A percentile compares a stretch with the other conserved stretches of the same genome.
Conservation (phyloP, 1,140 invertebrate species). For the Drosophila pachea region DNA sequence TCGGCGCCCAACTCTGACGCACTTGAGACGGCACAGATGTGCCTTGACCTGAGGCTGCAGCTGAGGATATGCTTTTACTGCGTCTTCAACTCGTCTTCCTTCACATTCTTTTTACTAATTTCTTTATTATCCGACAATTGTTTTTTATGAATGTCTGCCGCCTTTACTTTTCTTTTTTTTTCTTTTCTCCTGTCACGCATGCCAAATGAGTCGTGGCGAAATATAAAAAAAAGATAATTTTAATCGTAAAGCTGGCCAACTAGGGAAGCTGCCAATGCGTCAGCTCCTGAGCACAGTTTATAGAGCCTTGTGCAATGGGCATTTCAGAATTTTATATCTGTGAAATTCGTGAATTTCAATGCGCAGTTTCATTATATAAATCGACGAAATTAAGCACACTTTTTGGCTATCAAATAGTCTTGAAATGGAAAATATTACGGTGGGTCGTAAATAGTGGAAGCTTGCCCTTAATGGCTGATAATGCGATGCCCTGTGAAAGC, state of each 20-base stretch:
- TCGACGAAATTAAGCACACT: constrained; percentile 7
- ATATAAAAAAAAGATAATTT: too few species aligned
- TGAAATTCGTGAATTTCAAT: constrained; percentile 1
- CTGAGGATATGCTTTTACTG: not conserved
- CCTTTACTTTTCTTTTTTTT: not conserved
- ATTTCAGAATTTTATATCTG: not conserved
- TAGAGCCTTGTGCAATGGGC: not conserved
- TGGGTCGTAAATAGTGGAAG: not conserved
- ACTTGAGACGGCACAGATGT: constrained; percentile 33
- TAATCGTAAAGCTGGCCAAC: not conserved
- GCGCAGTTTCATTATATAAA: constrained; percentile 13
- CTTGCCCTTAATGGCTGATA: not conserved
- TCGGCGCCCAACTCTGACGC: constrained; percentile 18
- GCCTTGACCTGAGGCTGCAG: not conserved
- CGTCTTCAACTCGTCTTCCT: constrained; percentile 12
- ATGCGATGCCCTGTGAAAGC: not conserved
- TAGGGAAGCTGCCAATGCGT: constrained; percentile 15
- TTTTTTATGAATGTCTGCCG: constrained; percentile 12
- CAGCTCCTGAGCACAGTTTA: constrained; percentile 7
- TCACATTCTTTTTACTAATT: constrained; percentile 12
- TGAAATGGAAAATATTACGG: constrained; percentile 5
- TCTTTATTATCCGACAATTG: constrained; percentile 15
- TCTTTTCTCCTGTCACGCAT: constrained; percentile 14
- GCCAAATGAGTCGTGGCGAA: not conserved
- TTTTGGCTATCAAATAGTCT: constrained; percentile 1